Evolutionary conservation across 2,113 vertebrate genomes (phyloP).

Genomic region (Petromus typicus): DNA sequence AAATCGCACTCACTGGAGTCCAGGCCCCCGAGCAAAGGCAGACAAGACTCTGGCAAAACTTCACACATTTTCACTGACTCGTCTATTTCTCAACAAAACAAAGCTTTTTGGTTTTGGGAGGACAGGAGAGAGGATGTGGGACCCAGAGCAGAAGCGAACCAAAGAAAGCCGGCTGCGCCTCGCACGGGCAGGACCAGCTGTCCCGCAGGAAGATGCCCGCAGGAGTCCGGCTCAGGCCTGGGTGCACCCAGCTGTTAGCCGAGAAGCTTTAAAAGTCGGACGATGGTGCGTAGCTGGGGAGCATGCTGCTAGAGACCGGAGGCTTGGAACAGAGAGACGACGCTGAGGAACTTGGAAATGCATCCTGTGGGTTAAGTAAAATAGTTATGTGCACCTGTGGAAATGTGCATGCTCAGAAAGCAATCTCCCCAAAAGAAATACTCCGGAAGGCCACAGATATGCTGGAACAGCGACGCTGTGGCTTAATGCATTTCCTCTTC

Average conservation of each 20-base stretch:
- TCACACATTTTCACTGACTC: slow-evolving; percentile 53
- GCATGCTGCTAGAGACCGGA: background rate
- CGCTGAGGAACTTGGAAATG: background rate
- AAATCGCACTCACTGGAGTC: background rate
- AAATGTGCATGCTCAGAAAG: background rate
- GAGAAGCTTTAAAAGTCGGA: background rate
- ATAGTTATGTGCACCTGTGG: background rate
- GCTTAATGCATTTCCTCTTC: background rate
- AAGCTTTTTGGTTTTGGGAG: background rate
- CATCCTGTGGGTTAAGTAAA: background rate
- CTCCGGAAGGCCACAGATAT: background rate
- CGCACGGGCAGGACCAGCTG: background rate
- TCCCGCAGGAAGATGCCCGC: background rate
- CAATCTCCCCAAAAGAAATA: background rate
- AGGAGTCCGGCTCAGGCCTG: background rate
- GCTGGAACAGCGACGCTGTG: background rate
- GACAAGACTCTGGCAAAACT: background rate
- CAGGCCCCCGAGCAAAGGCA: background rate
- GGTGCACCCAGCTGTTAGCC: background rate
- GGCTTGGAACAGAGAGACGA: background rate
- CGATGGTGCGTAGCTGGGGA: background rate
- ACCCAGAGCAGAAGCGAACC: background rate
- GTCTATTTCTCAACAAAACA: background rate
- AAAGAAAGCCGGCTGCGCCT: background rate
- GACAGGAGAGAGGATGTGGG: background rate